These are phyloP conservation scores for Paramormyrops hopkinsi DNA, from an alignment of 2,797 vertebrate genomes.

Conservation along the genomic window DNA sequence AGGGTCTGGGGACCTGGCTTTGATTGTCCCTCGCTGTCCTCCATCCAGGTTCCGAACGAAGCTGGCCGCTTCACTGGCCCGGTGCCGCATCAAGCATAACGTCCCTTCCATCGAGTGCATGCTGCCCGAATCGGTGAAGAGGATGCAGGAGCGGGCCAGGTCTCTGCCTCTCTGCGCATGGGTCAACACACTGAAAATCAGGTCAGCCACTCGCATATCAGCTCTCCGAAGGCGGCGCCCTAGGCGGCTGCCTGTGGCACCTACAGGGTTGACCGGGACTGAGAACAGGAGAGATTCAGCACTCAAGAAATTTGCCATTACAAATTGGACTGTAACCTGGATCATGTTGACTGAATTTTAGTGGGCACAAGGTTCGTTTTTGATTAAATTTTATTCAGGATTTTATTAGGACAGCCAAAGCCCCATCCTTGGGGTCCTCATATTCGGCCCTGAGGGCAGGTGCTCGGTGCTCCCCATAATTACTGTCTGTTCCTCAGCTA, in stretches of 20 bases:
- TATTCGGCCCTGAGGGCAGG: neutral
- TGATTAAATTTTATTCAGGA: neutral
- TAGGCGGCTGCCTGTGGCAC: neutral
- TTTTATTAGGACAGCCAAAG: neutral
- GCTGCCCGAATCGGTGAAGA: conserved; percentile 67
- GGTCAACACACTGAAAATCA: conserved; percentile 71
- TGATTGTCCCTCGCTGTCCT: neutral
- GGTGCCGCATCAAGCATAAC: conserved; percentile 75
- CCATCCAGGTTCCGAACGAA: conserved; percentile 73
- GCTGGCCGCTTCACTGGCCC: conserved; percentile 80
- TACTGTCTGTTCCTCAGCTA: neutral
- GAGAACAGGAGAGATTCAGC: neutral
- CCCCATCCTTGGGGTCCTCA: neutral
- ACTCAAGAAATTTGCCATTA: neutral
- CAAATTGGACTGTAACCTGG: neutral
- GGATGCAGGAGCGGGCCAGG: conserved; percentile 68
- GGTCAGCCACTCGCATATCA: conserved; percentile 41
- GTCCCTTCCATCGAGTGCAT: conserved; percentile 72
- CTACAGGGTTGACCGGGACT: neutral
- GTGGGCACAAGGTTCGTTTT: neutral
- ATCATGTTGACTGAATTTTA: neutral
- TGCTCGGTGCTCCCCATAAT: neutral
- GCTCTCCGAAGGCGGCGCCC: neutral
- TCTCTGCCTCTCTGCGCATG: conserved; percentile 75
- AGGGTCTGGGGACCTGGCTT: neutral